Percentiles rank a stretch among this genome's conserved stretches.
These are phyloP conservation scores for Babyrousa celebensis DNA, from an alignment of 2,797 vertebrate species.

Conservation along the genomic window DNA sequence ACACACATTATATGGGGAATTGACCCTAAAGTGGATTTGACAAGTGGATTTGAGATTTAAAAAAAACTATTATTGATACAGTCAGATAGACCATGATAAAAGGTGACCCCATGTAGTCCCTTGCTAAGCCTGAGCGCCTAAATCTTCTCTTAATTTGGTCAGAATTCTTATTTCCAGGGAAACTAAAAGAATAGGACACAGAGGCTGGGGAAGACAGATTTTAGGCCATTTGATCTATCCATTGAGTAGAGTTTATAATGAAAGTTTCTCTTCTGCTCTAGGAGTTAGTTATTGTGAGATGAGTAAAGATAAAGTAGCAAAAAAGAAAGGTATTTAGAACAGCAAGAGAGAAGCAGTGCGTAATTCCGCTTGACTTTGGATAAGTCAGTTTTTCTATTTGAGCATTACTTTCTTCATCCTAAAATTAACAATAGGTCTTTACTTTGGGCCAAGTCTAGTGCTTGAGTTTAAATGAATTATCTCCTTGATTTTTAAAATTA, in stretches of 20 bases:
- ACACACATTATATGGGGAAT: background rate
- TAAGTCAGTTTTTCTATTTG: background rate
- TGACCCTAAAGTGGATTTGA: background rate
- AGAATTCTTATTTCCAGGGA: background rate
- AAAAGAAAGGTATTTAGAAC: background rate
- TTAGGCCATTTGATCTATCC: background rate
- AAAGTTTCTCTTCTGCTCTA: background rate
- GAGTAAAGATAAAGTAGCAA: background rate
- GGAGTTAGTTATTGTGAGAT: background rate
- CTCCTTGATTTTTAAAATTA: background rate
- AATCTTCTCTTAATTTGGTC: background rate
- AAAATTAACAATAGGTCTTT: background rate
- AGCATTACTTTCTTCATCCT: background rate
- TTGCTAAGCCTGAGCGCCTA: background rate
- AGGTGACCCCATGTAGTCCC: background rate
- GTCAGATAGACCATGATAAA: too few species aligned
- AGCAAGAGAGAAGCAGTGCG: background rate
- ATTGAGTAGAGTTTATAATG: background rate
- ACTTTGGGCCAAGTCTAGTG: background rate
- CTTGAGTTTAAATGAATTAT: background rate
- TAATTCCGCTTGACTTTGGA: background rate
- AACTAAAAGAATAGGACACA: background rate
- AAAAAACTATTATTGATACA: too few species aligned
- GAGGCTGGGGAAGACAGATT: background rate
- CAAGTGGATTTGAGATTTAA: constrained; percentile 24